Conservation (phyloP, 2,113 vertebrate species). For the Cygnus buccinator region DNA sequence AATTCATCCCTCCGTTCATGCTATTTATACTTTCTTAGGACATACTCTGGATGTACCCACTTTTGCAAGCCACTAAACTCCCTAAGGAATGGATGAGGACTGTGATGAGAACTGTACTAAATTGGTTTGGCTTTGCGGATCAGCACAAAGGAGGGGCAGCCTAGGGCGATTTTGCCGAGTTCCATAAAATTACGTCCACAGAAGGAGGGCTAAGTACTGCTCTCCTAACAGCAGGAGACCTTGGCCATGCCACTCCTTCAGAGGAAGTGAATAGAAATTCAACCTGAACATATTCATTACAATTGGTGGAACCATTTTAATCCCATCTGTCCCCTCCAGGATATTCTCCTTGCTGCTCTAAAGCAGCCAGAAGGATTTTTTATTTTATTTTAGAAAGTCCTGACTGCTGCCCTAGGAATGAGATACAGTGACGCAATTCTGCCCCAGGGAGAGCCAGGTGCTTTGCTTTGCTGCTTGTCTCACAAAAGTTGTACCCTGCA, state of each 20-base stretch:
- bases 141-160: neutral
- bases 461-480: neutral
- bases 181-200: neutral
- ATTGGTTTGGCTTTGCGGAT: neutral
- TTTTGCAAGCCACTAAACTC: neutral
- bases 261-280: neutral
- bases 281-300: neutral
- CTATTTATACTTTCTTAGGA: neutral
- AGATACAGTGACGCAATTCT: neutral
- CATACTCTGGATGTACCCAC: neutral
- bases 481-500: neutral
- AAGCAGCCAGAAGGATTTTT: neutral
- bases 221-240: neutral
- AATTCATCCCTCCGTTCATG: neutral
- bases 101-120: neutral
- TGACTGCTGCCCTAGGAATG: neutral
- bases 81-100: neutral
- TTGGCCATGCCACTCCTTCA: neutral
- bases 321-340: neutral
- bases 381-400: neutral
- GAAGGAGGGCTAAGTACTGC: neutral
- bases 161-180: neutral
- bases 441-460: conserved; percentile 10
- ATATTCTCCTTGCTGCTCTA: neutral
- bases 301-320: neutral